Conservation (phyloP, 1,140 invertebrate genomes). For the Calycopis cecrops region DNA sequence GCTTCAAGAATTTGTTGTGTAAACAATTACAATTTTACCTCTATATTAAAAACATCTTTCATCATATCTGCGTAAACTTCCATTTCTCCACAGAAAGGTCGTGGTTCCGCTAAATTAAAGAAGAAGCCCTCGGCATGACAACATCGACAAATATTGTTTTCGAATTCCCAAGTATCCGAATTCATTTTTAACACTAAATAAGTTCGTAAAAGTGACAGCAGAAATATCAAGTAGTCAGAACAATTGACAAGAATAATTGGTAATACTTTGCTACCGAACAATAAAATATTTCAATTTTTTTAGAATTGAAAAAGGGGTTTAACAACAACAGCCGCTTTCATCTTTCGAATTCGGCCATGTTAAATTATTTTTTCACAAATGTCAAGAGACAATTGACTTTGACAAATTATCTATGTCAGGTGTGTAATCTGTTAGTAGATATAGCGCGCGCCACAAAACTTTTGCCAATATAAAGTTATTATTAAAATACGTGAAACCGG, state of each 20-base stretch:
- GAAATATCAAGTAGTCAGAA: background rate
- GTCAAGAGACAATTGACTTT: background rate
- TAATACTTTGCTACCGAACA: background rate
- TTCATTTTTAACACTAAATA: constrained; percentile 37
- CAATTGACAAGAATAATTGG: background rate
- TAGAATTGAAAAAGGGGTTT: background rate
- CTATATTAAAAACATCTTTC: constrained; percentile 43
- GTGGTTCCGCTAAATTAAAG: constrained; percentile 40
- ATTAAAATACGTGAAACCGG: too few species aligned
- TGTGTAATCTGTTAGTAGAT: background rate
- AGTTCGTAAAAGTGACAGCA: constrained; percentile 2
- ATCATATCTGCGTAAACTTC: constrained; percentile 54
- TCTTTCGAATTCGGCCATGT: background rate
- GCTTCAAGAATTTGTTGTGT: too few species aligned
- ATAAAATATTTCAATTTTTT: background rate
- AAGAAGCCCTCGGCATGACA: constrained; percentile 52
- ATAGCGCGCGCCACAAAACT: too few species aligned
- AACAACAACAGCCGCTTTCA: background rate
- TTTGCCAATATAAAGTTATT: too few species aligned
- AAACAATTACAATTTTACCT: constrained; percentile 31
- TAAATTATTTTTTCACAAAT: background rate
- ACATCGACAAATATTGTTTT: constrained; percentile 50
- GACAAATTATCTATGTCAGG: background rate
- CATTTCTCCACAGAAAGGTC: constrained; percentile 25
- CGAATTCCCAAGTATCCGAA: constrained; percentile 37